Percentiles rank a stretch among this genome's conserved stretches.
These are phyloP conservation scores for Chrysemys picta DNA, from an alignment of 2,113 vertebrate genomes.

Conservation along the genomic window DNA sequence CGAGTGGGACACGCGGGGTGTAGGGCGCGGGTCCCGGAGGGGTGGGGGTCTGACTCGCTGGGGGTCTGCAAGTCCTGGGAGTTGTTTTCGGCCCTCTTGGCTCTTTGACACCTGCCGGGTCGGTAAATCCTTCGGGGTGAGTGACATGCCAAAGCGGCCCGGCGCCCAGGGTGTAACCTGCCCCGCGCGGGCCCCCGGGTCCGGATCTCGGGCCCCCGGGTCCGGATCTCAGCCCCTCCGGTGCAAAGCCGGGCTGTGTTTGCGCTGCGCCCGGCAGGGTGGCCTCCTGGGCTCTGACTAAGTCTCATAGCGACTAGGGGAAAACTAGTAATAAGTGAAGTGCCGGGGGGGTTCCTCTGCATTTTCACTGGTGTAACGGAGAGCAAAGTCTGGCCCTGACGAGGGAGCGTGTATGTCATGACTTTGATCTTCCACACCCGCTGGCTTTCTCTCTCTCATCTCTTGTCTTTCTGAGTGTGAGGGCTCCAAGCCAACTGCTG, in stretches of 20 bases:
- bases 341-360: neutral
- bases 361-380: neutral
- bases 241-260: too few relatives aligned
- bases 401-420: neutral
- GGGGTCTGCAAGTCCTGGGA: neutral
- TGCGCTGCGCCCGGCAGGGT: too few relatives aligned
- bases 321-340: neutral
- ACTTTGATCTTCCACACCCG: neutral
- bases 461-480: too few relatives aligned
- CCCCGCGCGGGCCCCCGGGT: too few relatives aligned
- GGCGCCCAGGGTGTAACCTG: too few relatives aligned
- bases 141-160: too few relatives aligned
- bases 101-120: too few relatives aligned
- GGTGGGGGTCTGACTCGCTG: accelerated
- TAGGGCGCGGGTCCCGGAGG: too few relatives aligned
- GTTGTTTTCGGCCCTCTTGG: neutral
- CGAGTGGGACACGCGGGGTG: neutral
- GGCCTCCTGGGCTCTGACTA: neutral
- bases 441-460: too few relatives aligned
- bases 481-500: neutral
- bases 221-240: too few relatives aligned
- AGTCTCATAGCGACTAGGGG: neutral
- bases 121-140: too few relatives aligned
- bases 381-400: neutral
- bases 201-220: too few relatives aligned